Evolutionary conservation across 2,888 invertebrate genomes (phyloP), one percentile per base, ranked within the genome.

Genomic region (Orthosia incerta): DNA sequence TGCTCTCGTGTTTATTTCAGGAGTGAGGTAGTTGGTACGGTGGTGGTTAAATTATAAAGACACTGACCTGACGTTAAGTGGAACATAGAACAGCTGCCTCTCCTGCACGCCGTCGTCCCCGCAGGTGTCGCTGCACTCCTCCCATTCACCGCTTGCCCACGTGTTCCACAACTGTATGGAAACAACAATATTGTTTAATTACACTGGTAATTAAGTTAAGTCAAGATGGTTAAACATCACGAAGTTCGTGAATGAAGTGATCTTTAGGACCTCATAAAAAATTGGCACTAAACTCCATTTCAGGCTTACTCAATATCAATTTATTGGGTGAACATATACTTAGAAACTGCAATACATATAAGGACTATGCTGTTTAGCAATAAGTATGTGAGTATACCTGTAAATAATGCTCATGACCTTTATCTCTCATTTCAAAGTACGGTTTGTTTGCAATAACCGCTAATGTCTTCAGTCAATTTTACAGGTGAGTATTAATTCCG

Each of bases 21-120:
- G 20, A 53, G 13, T 0, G 0, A 5, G 7, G 39, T 9, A 39
- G 0, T 13, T n/a, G 13, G n/a, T 39, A n/a, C 31, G 16, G 4
- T 20, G 15, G 15, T 20, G 20, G 20, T 11, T 39, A 39, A 39
- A 23, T n/a, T n/a, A 16, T 11, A 1, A 20, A 26, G 13, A 51
- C 55, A 73, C 87, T 76, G 82, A 96, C 96, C 92, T 94, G 56
- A 96, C 91, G 45, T 96, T 95, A 56, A 95, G 92, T 13, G 97
- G 97, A 15, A 98, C 95, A 87, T 98, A 98, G 90, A 97, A 97
- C 3, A 97, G 88, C 90, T 97, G 97, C 60, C 98, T 94, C 83
- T 97, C 95, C 86, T 97, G 97, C 2, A 96, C 85, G 0, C 98
- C 98, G 5, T 89, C 88, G 9, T 92, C 92, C 4, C 98, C 98